Conservation (phyloP, 2,797 vertebrate species). For the Pipistrellus pygmaeus region DNA sequence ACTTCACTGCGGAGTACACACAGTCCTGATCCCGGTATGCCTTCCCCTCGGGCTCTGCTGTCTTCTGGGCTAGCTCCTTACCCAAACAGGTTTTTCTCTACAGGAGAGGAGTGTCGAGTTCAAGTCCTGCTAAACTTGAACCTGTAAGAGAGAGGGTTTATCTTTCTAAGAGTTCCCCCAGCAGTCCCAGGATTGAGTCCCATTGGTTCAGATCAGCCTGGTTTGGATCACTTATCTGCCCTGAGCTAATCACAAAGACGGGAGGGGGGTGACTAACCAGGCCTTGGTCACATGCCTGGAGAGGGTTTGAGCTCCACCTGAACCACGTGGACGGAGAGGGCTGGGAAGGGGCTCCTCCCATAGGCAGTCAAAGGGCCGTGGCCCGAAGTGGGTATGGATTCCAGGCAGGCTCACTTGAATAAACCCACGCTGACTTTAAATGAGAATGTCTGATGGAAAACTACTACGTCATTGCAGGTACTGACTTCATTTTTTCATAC, state of each 20-base stretch:
- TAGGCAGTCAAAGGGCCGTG: not conserved
- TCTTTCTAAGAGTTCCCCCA: not conserved
- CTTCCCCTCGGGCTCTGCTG: not conserved
- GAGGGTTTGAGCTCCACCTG: not conserved
- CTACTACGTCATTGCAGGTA: not conserved
- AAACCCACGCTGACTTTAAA: not conserved
- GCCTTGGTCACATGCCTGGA: not conserved
- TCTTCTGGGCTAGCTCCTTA: not conserved
- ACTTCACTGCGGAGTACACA: not conserved
- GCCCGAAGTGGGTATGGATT: not conserved
- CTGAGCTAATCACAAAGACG: not conserved
- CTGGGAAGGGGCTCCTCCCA: not conserved
- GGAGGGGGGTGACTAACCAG: not conserved
- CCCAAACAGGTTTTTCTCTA: conserved; percentile 8
- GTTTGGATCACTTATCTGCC: not conserved
- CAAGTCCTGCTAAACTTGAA: not conserved
- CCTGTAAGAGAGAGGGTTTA: not conserved
- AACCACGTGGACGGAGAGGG: not conserved
- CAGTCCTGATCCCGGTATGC: not conserved
- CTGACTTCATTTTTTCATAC: conserved; percentile 28
- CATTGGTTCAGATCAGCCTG: not conserved
- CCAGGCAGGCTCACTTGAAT: not conserved
- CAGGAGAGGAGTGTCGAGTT: not conserved
- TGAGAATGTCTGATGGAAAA: conserved; percentile 1
- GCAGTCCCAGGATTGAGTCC: not conserved